Evolutionary conservation across 2,888 invertebrate genomes (phyloP), one percentile per base, ranked within the genome.

Genomic region (Mythimna lalbum): DNA sequence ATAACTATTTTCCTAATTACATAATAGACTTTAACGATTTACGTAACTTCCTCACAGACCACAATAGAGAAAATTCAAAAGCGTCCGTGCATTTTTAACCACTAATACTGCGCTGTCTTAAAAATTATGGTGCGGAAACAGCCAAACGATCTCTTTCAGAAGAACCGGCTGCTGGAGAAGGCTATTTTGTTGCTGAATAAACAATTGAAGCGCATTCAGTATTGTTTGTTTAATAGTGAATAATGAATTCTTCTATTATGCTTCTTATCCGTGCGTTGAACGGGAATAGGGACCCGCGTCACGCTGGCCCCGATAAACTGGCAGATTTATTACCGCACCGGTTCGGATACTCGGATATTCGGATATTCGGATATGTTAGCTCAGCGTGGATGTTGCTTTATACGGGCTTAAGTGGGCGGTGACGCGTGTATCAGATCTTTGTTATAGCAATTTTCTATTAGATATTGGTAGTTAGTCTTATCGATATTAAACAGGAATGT

Each of bases 311-410:
- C 71, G 83, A 83, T 83, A 82, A 80, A 83, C 78, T 79, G 84
- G 77, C 86, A 87, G 86, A 86, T 86, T 87, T 86, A 87, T 86
- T 63, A 69, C 73, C 73, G 64, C 49, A 56, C 56, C 65, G 59
- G 65, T 55, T 67, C 61, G 69, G 70, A 71, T 71, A 65, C 60
- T 59, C 64, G 62, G 59, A 76, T 75, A 66, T 77, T 59, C 64
- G 62, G 59, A 76, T 75, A 66, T 77, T 75, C 80, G 62, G 72
- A 76, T 71, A 63, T 81, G 65, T 73, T 53, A 19, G 66, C 68
- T 23, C 69, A 65, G 64, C 65, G 65, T 50, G 57, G 19, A 80
- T 60, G 66, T 70, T 61, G 66, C 61, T 63, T 76, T 73, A 68
- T 71, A 65, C 31, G 39, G 53, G 27, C 47, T 70, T 64, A 52